A percentile compares a stretch with the other conserved stretches of the same genome.
Conservation (phyloP, 2,113 vertebrate genomes). For the Azemiops feae region DNA sequence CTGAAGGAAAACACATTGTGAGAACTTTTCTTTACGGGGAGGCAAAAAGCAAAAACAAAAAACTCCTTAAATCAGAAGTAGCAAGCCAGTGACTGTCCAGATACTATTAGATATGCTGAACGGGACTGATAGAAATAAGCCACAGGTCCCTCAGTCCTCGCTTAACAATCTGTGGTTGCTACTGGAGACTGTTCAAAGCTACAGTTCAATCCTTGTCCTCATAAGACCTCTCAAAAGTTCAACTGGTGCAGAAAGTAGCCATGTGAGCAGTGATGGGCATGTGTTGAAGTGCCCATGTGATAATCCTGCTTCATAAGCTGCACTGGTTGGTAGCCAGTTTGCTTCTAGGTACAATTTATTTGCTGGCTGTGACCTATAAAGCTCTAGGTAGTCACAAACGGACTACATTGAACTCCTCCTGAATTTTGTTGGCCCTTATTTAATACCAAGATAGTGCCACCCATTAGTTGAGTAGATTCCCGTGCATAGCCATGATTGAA, state of each 20-base stretch:
- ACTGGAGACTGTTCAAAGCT: not conserved
- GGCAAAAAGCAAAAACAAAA: too few relatives aligned
- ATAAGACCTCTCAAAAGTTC: not conserved
- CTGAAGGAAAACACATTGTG: not conserved
- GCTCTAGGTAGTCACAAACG: not conserved
- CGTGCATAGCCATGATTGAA: too few relatives aligned
- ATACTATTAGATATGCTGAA: not conserved
- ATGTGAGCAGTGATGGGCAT: not conserved
- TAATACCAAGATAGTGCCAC: too few relatives aligned
- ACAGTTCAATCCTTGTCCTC: not conserved
- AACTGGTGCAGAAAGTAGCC: not conserved
- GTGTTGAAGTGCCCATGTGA: not conserved
- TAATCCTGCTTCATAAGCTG: not conserved
- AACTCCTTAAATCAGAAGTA: not conserved
- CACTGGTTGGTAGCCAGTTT: not conserved
- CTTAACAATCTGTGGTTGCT: not conserved
- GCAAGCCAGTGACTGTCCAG: not conserved
- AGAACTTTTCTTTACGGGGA: not conserved
- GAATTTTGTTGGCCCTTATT: too few relatives aligned
- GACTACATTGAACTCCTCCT: too few relatives aligned
- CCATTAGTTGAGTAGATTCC: too few relatives aligned
- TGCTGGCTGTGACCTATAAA: not conserved
- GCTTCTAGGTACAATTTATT: not conserved
- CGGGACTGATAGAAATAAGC: not conserved
- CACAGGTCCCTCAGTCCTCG: not conserved